A percentile compares a stretch with the other conserved stretches of the same genome.
Conservation (phyloP, 2,113 vertebrate species). For the Semnopithecus entellus region DNA sequence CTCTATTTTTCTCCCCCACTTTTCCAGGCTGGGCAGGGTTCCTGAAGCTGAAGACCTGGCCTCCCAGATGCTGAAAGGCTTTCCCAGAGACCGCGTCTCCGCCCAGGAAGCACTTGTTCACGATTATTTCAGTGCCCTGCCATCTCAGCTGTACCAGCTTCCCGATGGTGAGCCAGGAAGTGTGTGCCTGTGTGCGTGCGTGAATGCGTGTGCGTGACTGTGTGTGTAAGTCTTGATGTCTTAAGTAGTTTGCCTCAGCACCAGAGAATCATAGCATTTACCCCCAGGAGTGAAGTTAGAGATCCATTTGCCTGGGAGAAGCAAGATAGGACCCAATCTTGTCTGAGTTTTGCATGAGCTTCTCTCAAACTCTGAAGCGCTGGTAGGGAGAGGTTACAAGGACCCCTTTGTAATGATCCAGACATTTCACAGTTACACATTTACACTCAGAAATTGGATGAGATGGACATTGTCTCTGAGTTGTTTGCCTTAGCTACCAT, state of each 20-base stretch:
- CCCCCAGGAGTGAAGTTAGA: background rate
- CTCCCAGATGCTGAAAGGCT: slow-evolving; percentile 87
- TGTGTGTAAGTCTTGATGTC: background rate
- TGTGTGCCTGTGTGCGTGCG: background rate
- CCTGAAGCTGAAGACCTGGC: slow-evolving; percentile 91
- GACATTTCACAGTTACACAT: background rate
- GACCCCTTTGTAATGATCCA: background rate
- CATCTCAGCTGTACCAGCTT: slow-evolving; percentile 88
- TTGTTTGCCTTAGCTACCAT: slow-evolving; percentile 36
- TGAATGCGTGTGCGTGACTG: too few relatives aligned
- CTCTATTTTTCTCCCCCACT: slow-evolving; percentile 44
- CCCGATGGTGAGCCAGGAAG: slow-evolving; percentile 84
- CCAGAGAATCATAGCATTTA: background rate
- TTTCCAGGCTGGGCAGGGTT: slow-evolving; percentile 86
- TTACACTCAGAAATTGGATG: background rate
- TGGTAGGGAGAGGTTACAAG: background rate
- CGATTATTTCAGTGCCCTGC: slow-evolving; percentile 89
- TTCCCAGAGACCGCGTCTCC: slow-evolving; percentile 85
- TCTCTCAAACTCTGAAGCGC: background rate
- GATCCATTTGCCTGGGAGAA: background rate
- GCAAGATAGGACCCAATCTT: background rate
- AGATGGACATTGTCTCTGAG: slow-evolving; percentile 28
- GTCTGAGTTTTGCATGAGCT: background rate
- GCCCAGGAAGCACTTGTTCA: slow-evolving; percentile 87
- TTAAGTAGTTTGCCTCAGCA: background rate